Conservation (phyloP, 2,113 vertebrate genomes). For the Neolamprologus modestus region DNA sequence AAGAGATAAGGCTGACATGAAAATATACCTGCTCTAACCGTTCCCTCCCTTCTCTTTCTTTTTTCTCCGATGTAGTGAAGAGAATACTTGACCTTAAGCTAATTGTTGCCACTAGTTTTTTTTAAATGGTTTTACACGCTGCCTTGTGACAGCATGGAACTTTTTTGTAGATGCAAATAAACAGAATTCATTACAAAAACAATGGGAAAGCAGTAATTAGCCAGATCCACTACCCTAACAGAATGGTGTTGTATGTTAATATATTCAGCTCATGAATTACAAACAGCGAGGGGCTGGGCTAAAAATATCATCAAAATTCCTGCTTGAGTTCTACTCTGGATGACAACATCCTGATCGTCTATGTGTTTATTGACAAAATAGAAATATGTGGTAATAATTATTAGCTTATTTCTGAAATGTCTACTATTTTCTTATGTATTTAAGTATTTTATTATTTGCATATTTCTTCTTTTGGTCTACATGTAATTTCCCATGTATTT, state of each 20-base stretch:
- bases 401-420: background rate
- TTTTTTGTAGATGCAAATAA: constrained; percentile 36
- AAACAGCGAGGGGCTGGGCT: constrained; percentile 1
- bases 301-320: background rate
- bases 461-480: background rate
- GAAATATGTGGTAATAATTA: background rate
- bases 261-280: constrained; percentile 18
- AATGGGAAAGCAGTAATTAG: constrained; percentile 47
- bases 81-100: constrained; percentile 14
- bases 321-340: background rate
- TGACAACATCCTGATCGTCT: background rate
- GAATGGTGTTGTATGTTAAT: background rate
- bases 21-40: background rate
- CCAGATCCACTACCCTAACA: background rate
- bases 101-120: constrained; percentile 27
- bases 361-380: background rate
- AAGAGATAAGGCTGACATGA: background rate
- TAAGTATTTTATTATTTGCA: background rate
- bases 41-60: background rate
- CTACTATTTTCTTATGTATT: background rate
- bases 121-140: constrained; percentile 10
- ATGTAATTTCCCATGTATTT: background rate
- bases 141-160: background rate
- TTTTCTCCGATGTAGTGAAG: background rate
- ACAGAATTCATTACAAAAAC: constrained; percentile 51